Evolutionary conservation across 2,113 vertebrate species (phyloP), one percentile per base, ranked within the genome.

Genomic region (Seriola dumerili): DNA sequence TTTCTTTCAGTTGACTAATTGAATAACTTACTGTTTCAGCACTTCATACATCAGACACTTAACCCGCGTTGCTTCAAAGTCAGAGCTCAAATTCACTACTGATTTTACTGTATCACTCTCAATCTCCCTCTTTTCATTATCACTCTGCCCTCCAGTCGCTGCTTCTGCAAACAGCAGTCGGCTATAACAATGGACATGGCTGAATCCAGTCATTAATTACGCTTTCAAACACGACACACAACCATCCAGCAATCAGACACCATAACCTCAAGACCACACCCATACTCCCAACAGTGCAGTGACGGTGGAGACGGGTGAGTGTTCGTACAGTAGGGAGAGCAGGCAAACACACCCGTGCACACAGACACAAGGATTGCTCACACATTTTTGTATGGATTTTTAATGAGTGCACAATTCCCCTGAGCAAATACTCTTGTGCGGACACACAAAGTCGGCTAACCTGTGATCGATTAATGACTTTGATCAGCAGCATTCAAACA

Each of bases 401-500:
- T 86, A 76, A 92, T 85, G 71, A 79, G 55, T 8, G 57, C 59
- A 32, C 70, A 23, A 17, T 74, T 81, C 82, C 82, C 87, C n/a
- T 29, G 71, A 76, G 87, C 62, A 19, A 71, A 81, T 19, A 40
- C 68, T 83, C 46, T 72, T 61, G 64, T 44, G 66, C n/a, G 2
- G 76, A 88, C 48, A 54, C 69, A 81, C 57, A 40, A 61, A 81
- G 61, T 80, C 70, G 64, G 68, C 72, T 52, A 85, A 74, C 76
- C 59, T 65, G 79, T 55, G 23, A 88, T 92, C 86, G 71, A 89
- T 91, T 80, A 89, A 89, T 86, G 82, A 70, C 84, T 90, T 90
- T 91, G 88, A 92, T 80, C 78, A 78, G 72, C 80, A 71, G 77
- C 82, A 52, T 88, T 90, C 84, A 92, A 88, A 87, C 78, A 79